A percentile compares a stretch with the other conserved stretches of the same genome.
phyloP scores from a whole-genome alignment of 2,888 invertebrate genomes.

The Parnassius orleans region DNA sequence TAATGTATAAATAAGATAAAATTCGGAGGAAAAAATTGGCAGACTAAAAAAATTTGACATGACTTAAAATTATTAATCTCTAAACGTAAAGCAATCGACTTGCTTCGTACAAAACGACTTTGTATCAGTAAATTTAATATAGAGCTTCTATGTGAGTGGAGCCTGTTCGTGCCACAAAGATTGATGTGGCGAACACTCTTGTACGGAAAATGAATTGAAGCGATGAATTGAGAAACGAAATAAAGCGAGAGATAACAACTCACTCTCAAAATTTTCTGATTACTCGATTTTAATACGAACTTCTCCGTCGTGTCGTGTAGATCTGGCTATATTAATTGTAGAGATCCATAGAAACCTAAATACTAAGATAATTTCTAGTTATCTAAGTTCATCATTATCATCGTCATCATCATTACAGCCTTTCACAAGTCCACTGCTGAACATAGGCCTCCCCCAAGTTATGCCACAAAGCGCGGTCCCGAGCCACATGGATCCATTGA shows the following conservation, averaged over 20 bases:
- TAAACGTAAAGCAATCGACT: conserved; percentile 14
- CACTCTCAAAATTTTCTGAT: conserved; percentile 6
- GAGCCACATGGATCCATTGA: too few species aligned
- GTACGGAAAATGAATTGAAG: conserved; percentile 15
- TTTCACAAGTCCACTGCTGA: too few species aligned
- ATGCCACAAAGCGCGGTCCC: too few species aligned
- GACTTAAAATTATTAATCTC: conserved; percentile 24
- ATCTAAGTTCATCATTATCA: too few species aligned
- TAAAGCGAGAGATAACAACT: conserved; percentile 11
- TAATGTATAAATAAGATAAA: background rate
- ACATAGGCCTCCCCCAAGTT: too few species aligned
- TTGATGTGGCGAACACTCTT: conserved; percentile 24
- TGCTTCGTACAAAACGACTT: conserved; percentile 24
- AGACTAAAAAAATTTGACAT: conserved; percentile 14
- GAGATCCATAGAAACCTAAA: too few species aligned
- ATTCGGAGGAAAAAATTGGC: conserved; percentile 7
- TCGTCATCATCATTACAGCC: too few species aligned
- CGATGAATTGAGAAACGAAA: conserved; percentile 24
- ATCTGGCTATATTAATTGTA: background rate
- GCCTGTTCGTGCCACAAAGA: conserved; percentile 23
- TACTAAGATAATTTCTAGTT: too few species aligned
- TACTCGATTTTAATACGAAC: background rate
- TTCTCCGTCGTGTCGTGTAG: background rate
- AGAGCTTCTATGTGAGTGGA: conserved; percentile 24
- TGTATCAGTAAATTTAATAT: conserved; percentile 26